Evolutionary conservation across 2,888 invertebrate genomes (phyloP).

Genomic region (Tholera decimalis): DNA sequence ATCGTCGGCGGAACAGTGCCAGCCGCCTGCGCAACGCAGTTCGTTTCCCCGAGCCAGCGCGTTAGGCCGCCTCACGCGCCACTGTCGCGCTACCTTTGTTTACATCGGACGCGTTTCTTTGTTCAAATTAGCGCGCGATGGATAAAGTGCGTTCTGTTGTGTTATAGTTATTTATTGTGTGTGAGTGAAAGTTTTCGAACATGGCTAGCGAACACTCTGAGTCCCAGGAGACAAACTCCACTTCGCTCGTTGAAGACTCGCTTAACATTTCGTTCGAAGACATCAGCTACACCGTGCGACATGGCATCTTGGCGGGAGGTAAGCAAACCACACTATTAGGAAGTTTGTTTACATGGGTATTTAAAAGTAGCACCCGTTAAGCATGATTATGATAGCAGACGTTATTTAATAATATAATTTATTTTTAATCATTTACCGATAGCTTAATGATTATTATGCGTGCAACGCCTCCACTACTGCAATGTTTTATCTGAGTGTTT

Average conservation of each 20-base stretch:
- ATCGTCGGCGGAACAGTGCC: conserved; percentile 63
- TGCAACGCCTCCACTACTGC: conserved; percentile 9
- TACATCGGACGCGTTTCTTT: conserved; percentile 81
- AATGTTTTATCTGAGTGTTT: conserved; percentile 9
- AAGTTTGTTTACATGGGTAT: conserved; percentile 44
- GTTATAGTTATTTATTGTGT: conserved; percentile 69
- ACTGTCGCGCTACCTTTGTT: conserved; percentile 76
- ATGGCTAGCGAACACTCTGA: conserved; percentile 86
- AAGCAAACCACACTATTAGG: conserved; percentile 66
- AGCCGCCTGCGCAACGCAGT: conserved; percentile 66
- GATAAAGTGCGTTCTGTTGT: conserved; percentile 67
- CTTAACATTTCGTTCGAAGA: conserved; percentile 93
- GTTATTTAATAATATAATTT: conserved; percentile 20
- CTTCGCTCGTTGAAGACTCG: conserved; percentile 84
- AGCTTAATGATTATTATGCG: not conserved
- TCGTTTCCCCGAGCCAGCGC: conserved; percentile 67
- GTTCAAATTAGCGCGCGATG: conserved; percentile 77
- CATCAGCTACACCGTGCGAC: conserved; percentile 92
- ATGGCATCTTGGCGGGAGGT: conserved; percentile 91
- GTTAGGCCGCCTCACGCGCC: conserved; percentile 69
- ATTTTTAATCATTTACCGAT: not conserved
- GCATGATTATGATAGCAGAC: conserved; percentile 36
- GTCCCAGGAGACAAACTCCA: conserved; percentile 83
- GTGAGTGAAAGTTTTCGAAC: conserved; percentile 72
- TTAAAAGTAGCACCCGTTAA: conserved; percentile 30